These are phyloP conservation scores for Chaetorhynchus papuensis DNA, from an alignment of 2,113 vertebrate species.

Conservation along the genomic window DNA sequence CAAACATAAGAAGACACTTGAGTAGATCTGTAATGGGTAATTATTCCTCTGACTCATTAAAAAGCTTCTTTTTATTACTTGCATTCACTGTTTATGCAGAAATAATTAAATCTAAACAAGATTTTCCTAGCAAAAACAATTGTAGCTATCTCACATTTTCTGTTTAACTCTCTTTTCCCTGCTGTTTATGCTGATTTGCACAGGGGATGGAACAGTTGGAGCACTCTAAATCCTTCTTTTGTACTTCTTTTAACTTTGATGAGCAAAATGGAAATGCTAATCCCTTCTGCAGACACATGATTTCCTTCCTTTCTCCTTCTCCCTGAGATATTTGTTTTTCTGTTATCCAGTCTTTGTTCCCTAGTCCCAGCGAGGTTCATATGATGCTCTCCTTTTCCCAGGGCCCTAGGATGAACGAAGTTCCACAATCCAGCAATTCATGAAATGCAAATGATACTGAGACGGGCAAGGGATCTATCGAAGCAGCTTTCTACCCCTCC, in stretches of 20 bases:
- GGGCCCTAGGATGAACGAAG: background rate
- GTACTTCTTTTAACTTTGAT: constrained; percentile 53
- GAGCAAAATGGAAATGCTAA: constrained; percentile 55
- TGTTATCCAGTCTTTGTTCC: constrained; percentile 3
- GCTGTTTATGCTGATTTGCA: constrained; percentile 19
- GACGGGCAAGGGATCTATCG: background rate
- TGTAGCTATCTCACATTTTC: background rate
- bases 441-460: background rate
- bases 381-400: background rate
- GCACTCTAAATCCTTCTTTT: constrained; percentile 52
- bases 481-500: background rate
- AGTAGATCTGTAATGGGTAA: background rate
- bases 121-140: background rate
- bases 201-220: background rate
- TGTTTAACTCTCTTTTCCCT: constrained; percentile 23
- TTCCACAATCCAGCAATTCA: background rate
- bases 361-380: background rate
- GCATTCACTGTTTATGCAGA: background rate
- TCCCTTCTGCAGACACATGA: constrained; percentile 38
- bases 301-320: constrained; percentile 51
- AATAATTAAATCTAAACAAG: background rate
- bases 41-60: background rate
- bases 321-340: constrained; percentile 24
- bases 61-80: background rate
- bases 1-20: background rate